Evolutionary conservation across 2,797 vertebrate genomes (phyloP), one percentile per base, ranked within the genome.

Genomic region (Florisuga fusca): DNA sequence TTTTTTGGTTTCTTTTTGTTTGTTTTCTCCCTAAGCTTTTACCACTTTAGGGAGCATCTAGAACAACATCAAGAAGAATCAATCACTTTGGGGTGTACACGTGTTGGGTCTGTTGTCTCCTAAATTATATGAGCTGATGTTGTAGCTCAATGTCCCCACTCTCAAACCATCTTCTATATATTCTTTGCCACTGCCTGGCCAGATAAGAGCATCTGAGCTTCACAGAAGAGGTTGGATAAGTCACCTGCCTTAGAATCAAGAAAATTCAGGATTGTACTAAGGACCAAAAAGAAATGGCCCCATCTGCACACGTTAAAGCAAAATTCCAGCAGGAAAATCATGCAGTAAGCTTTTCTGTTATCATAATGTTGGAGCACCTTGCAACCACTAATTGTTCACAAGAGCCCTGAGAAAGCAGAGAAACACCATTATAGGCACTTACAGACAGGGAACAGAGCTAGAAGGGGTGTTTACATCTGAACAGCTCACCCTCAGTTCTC

Each of bases 41-140:
- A 69, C 27, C 45, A 41, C 34, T 58, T 87, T 23, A n/a, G 31
- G 63, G 11, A 27, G 4, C 10, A 55, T 59, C 69, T 63, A 10
- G 46, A 17, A 13, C 3, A 2, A 15, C 57, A 68, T 51, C 36
- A 23, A 14, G 72, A 63, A 50, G 20, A 71, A 77, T 58, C 43
- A 38, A 21, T 20, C 62, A 43, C 16, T 43, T 13, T 33, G 3
- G 13, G 17, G 9, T 19, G 3, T 2, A 34, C 23, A 23, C 4
- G 0, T 31, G 23, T 41, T 19, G 20, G 46, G 10, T 27, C 33
- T 77, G 6, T 21, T 45, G 46, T 23, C 23, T 80, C 69, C 25
- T 31, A 57, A 81, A 57, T 4, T 26, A 16, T 1, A 2, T 0
- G 6, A 90, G 23, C 0, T 53, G 23, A 48, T 14, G 26, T 4